Percentiles rank a stretch among this genome's conserved stretches.
Conservation (phyloP, 2,888 invertebrate species). For the Falcaria lacertinaria region DNA sequence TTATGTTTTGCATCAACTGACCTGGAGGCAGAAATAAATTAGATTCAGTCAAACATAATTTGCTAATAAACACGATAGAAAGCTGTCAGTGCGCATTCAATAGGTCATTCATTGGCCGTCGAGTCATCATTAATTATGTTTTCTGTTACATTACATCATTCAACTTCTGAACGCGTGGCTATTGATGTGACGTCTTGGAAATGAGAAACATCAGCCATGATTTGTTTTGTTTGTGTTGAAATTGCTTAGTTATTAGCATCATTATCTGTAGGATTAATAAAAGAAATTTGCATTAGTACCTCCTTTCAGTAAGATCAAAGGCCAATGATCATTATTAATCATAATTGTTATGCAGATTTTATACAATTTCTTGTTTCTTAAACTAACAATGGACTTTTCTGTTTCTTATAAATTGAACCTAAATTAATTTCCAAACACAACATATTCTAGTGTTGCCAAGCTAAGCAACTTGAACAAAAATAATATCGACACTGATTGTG, state of each 20-base stretch:
- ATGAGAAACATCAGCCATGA: constrained; percentile 29
- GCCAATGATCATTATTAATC: too few species aligned
- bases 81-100: constrained; percentile 29
- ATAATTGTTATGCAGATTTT: too few species aligned
- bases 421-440: too few species aligned
- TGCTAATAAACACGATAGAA: constrained; percentile 40
- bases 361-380: too few species aligned
- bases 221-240: constrained; percentile 18
- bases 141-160: constrained; percentile 34
- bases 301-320: not conserved
- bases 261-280: not conserved
- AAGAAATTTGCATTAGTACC: not conserved
- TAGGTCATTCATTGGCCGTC: constrained; percentile 41
- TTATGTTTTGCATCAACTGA: not conserved
- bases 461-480: too few species aligned
- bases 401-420: too few species aligned
- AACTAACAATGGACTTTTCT: too few species aligned
- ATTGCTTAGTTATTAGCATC: constrained; percentile 1
- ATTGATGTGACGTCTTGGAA: constrained; percentile 30
- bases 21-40: constrained; percentile 31
- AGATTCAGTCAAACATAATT: constrained; percentile 32
- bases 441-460: too few species aligned
- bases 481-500: too few species aligned
- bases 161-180: constrained; percentile 28
- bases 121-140: constrained; percentile 45